A percentile compares a stretch with the other conserved stretches of the same genome.
phyloP scores from a whole-genome alignment of 2,797 vertebrate species.

The Ptychobarbus kaznakovi region DNA sequence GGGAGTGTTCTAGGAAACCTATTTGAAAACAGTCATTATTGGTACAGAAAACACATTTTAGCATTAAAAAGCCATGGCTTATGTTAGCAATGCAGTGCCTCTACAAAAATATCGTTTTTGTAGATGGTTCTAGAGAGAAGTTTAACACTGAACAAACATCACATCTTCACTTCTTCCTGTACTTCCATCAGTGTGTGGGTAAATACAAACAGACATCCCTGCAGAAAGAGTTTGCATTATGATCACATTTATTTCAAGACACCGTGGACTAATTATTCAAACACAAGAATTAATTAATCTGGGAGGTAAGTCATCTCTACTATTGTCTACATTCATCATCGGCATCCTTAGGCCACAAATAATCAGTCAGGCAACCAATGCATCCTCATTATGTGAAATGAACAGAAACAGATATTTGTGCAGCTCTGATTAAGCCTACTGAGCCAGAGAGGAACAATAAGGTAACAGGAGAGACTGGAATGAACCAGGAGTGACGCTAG shows the following conservation, averaged over 20 bases:
- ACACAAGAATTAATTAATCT: constrained; percentile 50
- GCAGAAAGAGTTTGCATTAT: constrained; percentile 1
- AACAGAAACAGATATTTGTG: constrained; percentile 27
- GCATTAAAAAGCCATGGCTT: background rate
- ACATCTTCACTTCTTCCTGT: background rate
- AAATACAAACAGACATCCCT: constrained; percentile 16
- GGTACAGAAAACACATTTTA: background rate
- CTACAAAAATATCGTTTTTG: background rate
- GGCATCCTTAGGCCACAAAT: constrained; percentile 29
- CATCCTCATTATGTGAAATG: constrained; percentile 25
- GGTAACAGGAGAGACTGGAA: background rate
- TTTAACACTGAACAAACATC: background rate
- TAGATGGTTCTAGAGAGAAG: background rate
- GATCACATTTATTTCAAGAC: constrained; percentile 32
- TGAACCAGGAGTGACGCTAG: background rate
- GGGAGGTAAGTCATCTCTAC: constrained; percentile 31
- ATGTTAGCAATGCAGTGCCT: background rate
- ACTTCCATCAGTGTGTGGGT: background rate
- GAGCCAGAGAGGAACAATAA: constrained; percentile 7
- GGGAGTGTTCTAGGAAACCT: background rate
- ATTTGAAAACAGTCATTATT: background rate
- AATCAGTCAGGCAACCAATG: constrained; percentile 30
- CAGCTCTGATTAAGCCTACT: constrained; percentile 15
- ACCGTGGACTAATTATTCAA: constrained; percentile 42
- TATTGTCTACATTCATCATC: constrained; percentile 37